A percentile compares a stretch with the other conserved stretches of the same genome.
Conservation (phyloP, 2,113 vertebrate species). For the Notarius quadriscutis region DNA sequence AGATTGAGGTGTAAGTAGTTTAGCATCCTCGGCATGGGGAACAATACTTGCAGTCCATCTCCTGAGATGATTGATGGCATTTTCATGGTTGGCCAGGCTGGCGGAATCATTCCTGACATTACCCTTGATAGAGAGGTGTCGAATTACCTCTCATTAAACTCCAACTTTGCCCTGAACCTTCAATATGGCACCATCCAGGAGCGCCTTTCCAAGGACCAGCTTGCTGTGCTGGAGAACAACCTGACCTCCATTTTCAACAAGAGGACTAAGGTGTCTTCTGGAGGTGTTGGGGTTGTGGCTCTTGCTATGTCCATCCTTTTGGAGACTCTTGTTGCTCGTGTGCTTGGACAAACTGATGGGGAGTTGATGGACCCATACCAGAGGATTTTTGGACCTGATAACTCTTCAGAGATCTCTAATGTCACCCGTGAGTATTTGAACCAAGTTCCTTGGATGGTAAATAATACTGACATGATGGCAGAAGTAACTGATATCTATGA, state of each 20-base stretch:
- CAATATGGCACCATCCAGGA: conserved; percentile 61
- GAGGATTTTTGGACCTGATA: conserved; percentile 65
- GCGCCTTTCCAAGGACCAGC: conserved; percentile 63
- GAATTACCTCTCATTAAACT: conserved; percentile 71
- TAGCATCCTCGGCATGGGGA: conserved; percentile 47
- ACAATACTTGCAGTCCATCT: conserved; percentile 60
- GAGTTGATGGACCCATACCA: conserved; percentile 24
- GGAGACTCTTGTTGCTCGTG: conserved; percentile 63
- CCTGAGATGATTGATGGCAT: conserved; percentile 65
- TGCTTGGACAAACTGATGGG: conserved; percentile 2
- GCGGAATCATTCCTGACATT: conserved; percentile 68
- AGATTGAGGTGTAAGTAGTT: neutral
- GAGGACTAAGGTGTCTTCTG: conserved; percentile 54
- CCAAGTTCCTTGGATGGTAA: conserved; percentile 58
- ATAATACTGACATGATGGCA: conserved; percentile 61
- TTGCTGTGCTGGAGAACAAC: conserved; percentile 52
- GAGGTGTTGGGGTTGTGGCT: conserved; percentile 71
- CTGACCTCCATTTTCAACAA: conserved; percentile 60
- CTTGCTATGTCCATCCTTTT: conserved; percentile 71
- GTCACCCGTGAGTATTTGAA: conserved; percentile 66
- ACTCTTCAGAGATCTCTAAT: conserved; percentile 63
- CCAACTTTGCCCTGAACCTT: conserved; percentile 60
- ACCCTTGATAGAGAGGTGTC: conserved; percentile 66
- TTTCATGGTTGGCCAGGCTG: conserved; percentile 64
- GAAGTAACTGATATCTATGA: conserved; percentile 71